A percentile compares a stretch with the other conserved stretches of the same genome.
phyloP scores from a whole-genome alignment of 1,140 invertebrate species.

The Pissodes strobi region DNA sequence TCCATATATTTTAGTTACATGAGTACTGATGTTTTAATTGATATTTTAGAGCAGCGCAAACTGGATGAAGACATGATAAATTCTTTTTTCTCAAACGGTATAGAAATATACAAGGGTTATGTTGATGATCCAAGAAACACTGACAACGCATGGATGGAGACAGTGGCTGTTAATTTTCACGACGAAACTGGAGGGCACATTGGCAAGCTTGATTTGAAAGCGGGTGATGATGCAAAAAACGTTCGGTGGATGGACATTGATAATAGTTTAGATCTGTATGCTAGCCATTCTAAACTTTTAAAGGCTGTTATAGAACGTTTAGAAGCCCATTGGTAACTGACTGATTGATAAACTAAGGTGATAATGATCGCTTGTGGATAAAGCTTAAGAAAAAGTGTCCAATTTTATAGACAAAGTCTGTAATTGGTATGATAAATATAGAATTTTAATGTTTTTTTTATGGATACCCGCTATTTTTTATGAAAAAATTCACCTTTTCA shows the following conservation, averaged over 20 bases:
- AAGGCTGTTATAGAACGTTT: slow-evolving; percentile 56
- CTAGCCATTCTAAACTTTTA: slow-evolving; percentile 75
- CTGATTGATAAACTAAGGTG: too few relatives aligned
- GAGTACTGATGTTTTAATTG: too few relatives aligned
- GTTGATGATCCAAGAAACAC: slow-evolving; percentile 97
- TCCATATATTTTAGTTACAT: too few relatives aligned
- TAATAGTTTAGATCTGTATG: slow-evolving; percentile 75
- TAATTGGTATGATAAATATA: too few relatives aligned
- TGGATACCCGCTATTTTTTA: too few relatives aligned
- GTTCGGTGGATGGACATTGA: slow-evolving; percentile 86
- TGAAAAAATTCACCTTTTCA: too few relatives aligned
- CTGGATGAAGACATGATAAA: slow-evolving; percentile 61
- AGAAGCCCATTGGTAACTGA: slow-evolving; percentile 60
- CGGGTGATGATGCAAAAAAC: slow-evolving; percentile 89
- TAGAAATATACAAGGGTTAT: slow-evolving; percentile 83
- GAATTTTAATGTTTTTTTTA: too few relatives aligned
- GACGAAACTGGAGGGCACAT: slow-evolving; percentile 71
- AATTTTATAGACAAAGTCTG: too few relatives aligned
- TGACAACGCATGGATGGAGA: slow-evolving; percentile 98
- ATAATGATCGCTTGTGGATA: too few relatives aligned
- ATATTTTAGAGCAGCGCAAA: slow-evolving; percentile 28
- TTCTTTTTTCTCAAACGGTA: slow-evolving; percentile 75
- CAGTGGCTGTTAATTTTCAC: slow-evolving; percentile 90
- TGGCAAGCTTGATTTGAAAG: slow-evolving; percentile 70
- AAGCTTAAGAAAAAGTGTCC: too few relatives aligned